phyloP scores from a whole-genome alignment of 2,888 invertebrate genomes.

The Marasmarcha lunaedactyla region DNA sequence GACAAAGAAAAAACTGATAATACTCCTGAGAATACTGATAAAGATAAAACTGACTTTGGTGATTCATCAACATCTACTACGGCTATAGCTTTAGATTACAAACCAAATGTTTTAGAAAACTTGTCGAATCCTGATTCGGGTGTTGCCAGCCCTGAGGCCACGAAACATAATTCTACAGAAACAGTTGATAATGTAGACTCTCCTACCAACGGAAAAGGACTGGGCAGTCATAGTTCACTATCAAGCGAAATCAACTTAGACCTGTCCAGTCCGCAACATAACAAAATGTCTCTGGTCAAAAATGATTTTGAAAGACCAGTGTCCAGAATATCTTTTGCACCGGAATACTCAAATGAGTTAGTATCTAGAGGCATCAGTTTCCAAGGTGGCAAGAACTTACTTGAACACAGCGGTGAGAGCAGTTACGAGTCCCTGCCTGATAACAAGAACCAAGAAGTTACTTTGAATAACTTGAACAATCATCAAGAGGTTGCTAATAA shows the following conservation, averaged over 20 bases:
- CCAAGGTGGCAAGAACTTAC: constrained; percentile 40
- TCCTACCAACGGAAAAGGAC: constrained; percentile 49
- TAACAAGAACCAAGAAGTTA: constrained; percentile 24
- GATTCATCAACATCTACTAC: constrained; percentile 44
- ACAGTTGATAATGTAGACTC: constrained; percentile 61
- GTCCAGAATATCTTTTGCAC: constrained; percentile 41
- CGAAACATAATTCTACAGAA: constrained; percentile 68
- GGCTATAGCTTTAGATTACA: constrained; percentile 45
- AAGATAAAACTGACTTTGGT: constrained; percentile 65
- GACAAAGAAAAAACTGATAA: constrained; percentile 69
- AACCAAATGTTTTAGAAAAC: constrained; percentile 50
- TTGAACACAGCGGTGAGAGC: constrained; percentile 48
- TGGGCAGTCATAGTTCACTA: constrained; percentile 55
- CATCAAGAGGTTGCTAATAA: constrained; percentile 27
- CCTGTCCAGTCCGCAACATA: constrained; percentile 59
- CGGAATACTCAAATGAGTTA: constrained; percentile 51
- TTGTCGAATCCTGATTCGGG: constrained; percentile 64
- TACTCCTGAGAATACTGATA: constrained; percentile 68
- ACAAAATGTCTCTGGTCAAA: constrained; percentile 41
- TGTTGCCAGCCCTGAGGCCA: constrained; percentile 68
- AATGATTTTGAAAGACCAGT: constrained; percentile 47
- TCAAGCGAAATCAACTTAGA: constrained; percentile 72
- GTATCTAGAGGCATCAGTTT: constrained; percentile 52
- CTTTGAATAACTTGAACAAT: constrained; percentile 31
- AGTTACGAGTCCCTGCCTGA: constrained; percentile 41